Conservation (phyloP, 2,113 vertebrate genomes). For the Erythrocercus mccallii region DNA sequence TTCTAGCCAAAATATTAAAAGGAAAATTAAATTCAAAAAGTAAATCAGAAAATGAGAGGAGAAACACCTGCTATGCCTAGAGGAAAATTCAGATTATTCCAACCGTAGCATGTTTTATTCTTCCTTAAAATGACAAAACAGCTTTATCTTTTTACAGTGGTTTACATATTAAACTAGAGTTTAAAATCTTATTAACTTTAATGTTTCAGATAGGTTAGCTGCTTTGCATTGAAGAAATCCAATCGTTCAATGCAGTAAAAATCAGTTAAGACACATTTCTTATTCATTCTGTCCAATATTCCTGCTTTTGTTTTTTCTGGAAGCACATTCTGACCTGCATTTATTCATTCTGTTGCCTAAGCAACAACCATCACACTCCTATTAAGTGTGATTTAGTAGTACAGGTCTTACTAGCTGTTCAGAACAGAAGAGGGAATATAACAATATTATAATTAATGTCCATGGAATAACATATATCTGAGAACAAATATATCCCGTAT, state of each 20-base stretch:
- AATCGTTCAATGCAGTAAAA: constrained; percentile 37
- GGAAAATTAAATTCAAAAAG: not conserved
- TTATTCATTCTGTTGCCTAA: constrained; percentile 87
- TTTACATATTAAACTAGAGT: not conserved
- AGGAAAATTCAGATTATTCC: constrained; percentile 3
- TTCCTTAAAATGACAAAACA: not conserved
- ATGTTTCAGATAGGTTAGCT: not conserved
- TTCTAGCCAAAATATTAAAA: not conserved
- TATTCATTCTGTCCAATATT: constrained; percentile 31
- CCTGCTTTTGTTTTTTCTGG: constrained; percentile 72
- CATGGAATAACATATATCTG: constrained; percentile 7
- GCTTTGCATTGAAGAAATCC: not conserved
- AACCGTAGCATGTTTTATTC: not conserved
- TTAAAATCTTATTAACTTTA: not conserved
- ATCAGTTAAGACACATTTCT: constrained; percentile 36
- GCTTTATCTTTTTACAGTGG: not conserved
- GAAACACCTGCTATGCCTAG: not conserved
- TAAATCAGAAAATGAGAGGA: not conserved
- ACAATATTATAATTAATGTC: constrained; percentile 64
- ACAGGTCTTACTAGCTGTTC: constrained; percentile 68
- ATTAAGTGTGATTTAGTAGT: constrained; percentile 75
- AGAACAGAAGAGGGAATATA: constrained; percentile 58
- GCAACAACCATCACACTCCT: constrained; percentile 80
- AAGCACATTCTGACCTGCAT: constrained; percentile 83
- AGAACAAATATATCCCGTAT: constrained; percentile 4